Evolutionary conservation across 2,113 vertebrate genomes (phyloP).

Genomic region (Artemisiospiza belli): DNA sequence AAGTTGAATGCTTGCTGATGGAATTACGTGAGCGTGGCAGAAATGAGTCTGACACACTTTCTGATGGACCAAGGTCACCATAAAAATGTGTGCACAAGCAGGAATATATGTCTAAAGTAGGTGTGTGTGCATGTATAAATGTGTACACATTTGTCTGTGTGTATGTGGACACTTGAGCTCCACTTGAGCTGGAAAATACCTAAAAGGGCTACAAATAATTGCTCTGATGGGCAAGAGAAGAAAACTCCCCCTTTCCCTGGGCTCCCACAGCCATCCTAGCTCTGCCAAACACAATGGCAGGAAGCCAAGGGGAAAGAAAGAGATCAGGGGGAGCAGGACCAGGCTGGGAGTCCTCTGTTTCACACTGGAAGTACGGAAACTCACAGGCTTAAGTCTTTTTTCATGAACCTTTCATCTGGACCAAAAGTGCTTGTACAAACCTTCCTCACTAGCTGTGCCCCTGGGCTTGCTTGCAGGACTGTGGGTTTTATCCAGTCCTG

Average conservation of each 20-base stretch:
- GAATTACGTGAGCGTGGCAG: neutral
- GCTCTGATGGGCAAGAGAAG: neutral
- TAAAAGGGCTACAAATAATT: neutral
- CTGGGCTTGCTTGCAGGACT: neutral
- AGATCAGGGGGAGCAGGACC: neutral
- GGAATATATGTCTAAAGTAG: neutral
- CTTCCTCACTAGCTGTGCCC: neutral
- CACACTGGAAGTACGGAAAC: neutral
- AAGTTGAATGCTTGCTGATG: neutral
- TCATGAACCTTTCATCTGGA: neutral
- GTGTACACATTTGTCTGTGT: fast-evolving
- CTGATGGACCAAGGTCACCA: neutral
- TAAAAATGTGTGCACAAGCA: neutral
- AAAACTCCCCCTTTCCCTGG: neutral
- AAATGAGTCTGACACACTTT: neutral
- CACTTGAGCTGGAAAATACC: neutral
- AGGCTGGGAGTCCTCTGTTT: neutral
- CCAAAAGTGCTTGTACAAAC: neutral
- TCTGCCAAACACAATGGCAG: conserved; percentile 30
- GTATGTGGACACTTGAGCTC: neutral
- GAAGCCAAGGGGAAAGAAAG: conserved; percentile 11
- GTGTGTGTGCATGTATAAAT: neutral
- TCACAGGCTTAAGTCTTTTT: neutral
- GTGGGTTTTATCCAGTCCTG: neutral
- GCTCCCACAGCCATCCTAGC: neutral